Evolutionary conservation across 2,797 vertebrate genomes (phyloP).

Genomic region (Perodicticus potto): DNA sequence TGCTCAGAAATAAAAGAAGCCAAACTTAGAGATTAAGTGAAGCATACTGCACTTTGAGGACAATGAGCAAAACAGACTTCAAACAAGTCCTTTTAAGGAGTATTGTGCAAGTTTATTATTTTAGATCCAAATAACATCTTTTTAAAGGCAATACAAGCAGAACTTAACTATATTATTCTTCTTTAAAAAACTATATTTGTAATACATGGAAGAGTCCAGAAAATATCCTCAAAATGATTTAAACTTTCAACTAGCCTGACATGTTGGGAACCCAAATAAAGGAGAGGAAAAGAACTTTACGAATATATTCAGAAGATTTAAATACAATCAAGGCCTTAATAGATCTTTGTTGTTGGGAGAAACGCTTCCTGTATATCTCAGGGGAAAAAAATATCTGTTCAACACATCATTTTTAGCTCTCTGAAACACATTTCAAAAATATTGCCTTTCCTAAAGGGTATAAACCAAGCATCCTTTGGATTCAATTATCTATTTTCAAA

Average conservation of each 20-base stretch:
- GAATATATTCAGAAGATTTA: conserved; percentile 51
- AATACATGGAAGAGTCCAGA: conserved; percentile 46
- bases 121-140: conserved; percentile 49
- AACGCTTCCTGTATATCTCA: conserved; percentile 55
- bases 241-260: conserved; percentile 53
- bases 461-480: conserved; percentile 52
- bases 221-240: conserved; percentile 70
- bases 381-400: background rate
- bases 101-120: conserved; percentile 14
- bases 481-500: conserved; percentile 65
- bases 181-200: conserved; percentile 27
- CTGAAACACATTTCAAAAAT: conserved; percentile 70
- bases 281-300: conserved; percentile 48
- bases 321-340: conserved; percentile 44
- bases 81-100: conserved; percentile 37
- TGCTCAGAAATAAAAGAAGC: conserved; percentile 60
- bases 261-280: conserved; percentile 51
- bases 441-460: conserved; percentile 53
- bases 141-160: conserved; percentile 45
- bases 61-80: conserved; percentile 58
- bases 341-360: conserved; percentile 40
- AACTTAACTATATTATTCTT: conserved; percentile 12
- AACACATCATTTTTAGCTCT: conserved; percentile 63
- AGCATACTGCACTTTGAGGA: conserved; percentile 39
- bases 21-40: conserved; percentile 53